Evolutionary conservation across 2,888 invertebrate genomes (phyloP), one percentile per base, ranked within the genome.

Genomic region (Melieria omissa): DNA sequence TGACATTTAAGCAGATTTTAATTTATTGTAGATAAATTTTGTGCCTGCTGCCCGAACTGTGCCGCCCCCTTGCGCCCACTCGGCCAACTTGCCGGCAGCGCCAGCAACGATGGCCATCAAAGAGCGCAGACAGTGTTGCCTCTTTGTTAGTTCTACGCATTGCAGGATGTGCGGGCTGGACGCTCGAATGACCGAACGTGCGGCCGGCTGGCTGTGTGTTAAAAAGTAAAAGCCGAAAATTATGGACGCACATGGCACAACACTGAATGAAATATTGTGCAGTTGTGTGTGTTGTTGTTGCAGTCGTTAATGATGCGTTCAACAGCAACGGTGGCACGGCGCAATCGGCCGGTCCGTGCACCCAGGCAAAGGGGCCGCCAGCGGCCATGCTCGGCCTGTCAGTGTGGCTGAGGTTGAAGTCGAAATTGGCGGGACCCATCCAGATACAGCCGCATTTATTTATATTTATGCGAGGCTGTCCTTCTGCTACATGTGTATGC

Each of bases 1-100:
- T 79, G 78, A 79, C 83, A 80, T 84, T 84, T 85, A 85, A 85
- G 79, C 79, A 79, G 81, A 80, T 85, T 84, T 83, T 85, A 83
- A 84, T 85, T 85, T 85, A 82, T 85, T 81, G 78, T 80, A 82
- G 80, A 80, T 82, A 83, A 76, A 52, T 67, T 60, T 42, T 49
- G 29, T 52, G 60, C 49, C n/a, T 49, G 45, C 61, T 52, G 62
- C 46, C 54, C 67, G 55, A 47, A 64, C 46, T 57, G 44, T 45
- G 14, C 7, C 42, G 14, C 10, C 8, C 44, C 29, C 8, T n/a
- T 16, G 42, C 42, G n/a, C 10, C 44, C 69, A 62, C 6, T 9
- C 8, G 9, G 12, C 47, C 12, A 64, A 9, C 9, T 16, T 9
- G 41, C 16, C 52, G 64, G 52, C 9, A 9, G 60, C 29, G 29